phyloP scores from a whole-genome alignment of 2,888 invertebrate genomes.

The Synanthedon vespiformis region DNA sequence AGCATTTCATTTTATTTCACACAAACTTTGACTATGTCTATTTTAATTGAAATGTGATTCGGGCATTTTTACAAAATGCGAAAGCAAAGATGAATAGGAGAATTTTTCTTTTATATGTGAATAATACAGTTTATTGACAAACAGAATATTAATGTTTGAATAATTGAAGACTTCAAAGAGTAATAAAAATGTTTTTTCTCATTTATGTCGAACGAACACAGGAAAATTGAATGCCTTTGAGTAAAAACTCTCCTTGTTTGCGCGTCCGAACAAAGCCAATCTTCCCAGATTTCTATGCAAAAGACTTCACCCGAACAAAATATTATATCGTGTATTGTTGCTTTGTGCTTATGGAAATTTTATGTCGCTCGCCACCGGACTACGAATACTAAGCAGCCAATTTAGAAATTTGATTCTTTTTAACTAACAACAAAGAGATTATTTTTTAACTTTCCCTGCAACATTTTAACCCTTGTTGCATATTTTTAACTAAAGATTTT shows the following conservation, averaged over 20 bases:
- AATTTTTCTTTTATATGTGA: slow-evolving; percentile 9
- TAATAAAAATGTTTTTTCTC: slow-evolving; percentile 8
- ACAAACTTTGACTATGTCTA: too few species aligned
- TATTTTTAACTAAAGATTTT: too few species aligned
- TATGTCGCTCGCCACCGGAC: slow-evolving; percentile 22
- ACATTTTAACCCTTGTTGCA: too few species aligned
- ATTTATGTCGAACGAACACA: slow-evolving; percentile 21
- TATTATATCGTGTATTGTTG: slow-evolving; percentile 40
- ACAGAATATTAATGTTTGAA: not conserved
- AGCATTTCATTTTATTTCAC: too few species aligned
- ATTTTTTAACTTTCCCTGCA: too few species aligned
- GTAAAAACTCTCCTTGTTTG: slow-evolving; percentile 44
- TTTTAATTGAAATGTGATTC: too few species aligned
- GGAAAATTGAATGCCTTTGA: slow-evolving; percentile 38
- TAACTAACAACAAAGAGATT: not conserved
- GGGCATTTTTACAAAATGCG: too few species aligned
- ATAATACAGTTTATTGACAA: slow-evolving; percentile 11
- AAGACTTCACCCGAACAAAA: slow-evolving; percentile 42
- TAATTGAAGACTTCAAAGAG: slow-evolving; percentile 1
- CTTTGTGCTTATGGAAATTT: slow-evolving; percentile 50
- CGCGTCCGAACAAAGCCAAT: slow-evolving; percentile 52
- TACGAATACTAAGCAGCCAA: slow-evolving; percentile 29
- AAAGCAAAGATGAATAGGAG: too few species aligned
- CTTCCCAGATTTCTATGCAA: slow-evolving; percentile 48
- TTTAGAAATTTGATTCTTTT: slow-evolving; percentile 23